Evolutionary conservation across 1,140 invertebrate species (phyloP).

Genomic region (Drosophila erecta): DNA sequence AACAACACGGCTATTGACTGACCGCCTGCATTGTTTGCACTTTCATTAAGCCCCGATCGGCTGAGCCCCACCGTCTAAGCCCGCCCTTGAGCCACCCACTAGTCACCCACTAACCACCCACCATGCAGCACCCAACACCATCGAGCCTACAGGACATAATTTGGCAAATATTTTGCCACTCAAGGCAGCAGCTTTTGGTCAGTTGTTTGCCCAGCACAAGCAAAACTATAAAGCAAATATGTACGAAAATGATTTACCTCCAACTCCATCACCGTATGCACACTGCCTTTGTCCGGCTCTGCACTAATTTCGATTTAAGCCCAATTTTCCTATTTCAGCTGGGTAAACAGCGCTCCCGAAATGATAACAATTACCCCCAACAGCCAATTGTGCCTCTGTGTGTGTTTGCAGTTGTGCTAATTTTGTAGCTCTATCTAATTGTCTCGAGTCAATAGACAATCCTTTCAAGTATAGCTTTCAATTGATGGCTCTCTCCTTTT

Average conservation of each 20-base stretch:
- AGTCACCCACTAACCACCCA: neutral
- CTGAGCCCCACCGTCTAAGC: constrained; percentile 10
- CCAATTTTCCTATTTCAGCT: constrained; percentile 62
- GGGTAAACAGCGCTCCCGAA: constrained; percentile 58
- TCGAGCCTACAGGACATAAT: constrained; percentile 38
- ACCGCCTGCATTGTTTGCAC: constrained; percentile 56
- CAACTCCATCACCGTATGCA: constrained; percentile 12
- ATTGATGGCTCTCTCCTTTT: constrained; percentile 15
- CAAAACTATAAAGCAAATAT: constrained; percentile 60
- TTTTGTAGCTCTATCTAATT: constrained; percentile 51
- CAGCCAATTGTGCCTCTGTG: constrained; percentile 1
- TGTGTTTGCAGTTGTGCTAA: constrained; percentile 52
- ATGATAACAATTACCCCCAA: constrained; percentile 52
- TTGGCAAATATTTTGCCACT: constrained; percentile 72
- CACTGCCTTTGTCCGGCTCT: constrained; percentile 3
- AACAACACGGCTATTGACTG: constrained; percentile 30
- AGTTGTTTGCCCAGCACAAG: constrained; percentile 46
- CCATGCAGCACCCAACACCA: neutral
- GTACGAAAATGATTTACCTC: constrained; percentile 33
- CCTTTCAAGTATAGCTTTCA: constrained; percentile 17
- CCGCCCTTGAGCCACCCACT: neutral
- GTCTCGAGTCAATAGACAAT: constrained; percentile 48
- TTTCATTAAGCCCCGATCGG: constrained; percentile 61
- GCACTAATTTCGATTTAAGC: constrained; percentile 48
- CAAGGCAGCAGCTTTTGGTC: constrained; percentile 64